phyloP scores from a whole-genome alignment of 1,140 invertebrate species.

The Epicauta chinensis region DNA sequence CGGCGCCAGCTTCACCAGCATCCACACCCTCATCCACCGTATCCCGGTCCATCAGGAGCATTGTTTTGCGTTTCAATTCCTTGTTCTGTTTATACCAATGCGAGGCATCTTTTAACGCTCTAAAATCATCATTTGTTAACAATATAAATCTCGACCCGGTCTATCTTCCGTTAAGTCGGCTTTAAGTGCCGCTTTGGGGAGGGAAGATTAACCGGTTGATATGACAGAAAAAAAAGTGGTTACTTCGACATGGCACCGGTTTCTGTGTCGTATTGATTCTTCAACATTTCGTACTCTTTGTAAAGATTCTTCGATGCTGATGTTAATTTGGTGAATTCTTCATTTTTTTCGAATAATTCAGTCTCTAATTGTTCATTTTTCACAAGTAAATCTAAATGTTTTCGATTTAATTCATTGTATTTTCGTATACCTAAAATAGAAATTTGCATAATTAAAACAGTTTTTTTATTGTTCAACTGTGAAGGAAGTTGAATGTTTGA shows the following conservation, averaged over 20 bases:
- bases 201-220: too few relatives aligned
- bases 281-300: conserved; percentile 65
- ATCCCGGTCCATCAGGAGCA: conserved; percentile 47
- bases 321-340: conserved; percentile 54
- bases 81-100: conserved; percentile 72
- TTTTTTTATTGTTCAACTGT: background rate
- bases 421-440: conserved; percentile 50
- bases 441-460: background rate
- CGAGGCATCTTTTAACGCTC: conserved; percentile 51
- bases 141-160: too few relatives aligned
- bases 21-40: conserved; percentile 42
- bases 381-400: conserved; percentile 50
- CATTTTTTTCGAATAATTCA: conserved; percentile 53
- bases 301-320: conserved; percentile 64
- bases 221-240: conserved; percentile 16
- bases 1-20: conserved; percentile 50
- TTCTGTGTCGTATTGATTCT: conserved; percentile 64
- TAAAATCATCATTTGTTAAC: conserved; percentile 30
- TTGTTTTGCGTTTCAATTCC: conserved; percentile 58
- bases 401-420: conserved; percentile 53
- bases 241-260: conserved; percentile 61
- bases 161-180: too few relatives aligned
- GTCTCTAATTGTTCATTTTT: conserved; percentile 51
- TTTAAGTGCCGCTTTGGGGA: too few relatives aligned
- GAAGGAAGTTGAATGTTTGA: conserved; percentile 7